Conservation (phyloP, 2,113 vertebrate genomes). For the Paramormyrops kingsleyae region DNA sequence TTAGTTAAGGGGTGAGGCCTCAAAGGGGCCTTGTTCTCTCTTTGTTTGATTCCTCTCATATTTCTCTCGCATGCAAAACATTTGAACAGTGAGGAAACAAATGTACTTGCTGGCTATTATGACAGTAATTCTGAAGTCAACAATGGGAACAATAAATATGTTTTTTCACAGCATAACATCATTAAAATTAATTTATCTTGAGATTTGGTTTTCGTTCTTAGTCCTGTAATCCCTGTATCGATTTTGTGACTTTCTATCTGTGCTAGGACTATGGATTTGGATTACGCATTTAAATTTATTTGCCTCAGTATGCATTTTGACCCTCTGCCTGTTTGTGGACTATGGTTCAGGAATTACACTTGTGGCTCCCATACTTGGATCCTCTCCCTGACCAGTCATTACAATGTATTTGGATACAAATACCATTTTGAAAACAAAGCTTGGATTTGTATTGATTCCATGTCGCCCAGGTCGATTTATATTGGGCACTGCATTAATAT, state of each 20-base stretch:
- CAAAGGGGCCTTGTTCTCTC: neutral
- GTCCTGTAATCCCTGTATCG: neutral
- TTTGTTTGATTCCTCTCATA: neutral
- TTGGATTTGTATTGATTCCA: neutral
- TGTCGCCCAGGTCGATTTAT: neutral
- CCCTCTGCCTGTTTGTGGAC: neutral
- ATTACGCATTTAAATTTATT: neutral
- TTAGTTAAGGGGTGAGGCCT: neutral
- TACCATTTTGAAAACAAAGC: neutral
- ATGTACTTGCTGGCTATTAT: neutral
- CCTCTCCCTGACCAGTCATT: neutral
- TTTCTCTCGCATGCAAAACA: neutral
- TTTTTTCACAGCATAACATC: neutral
- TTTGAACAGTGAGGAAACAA: neutral
- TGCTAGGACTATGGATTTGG: neutral
- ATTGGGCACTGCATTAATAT: neutral
- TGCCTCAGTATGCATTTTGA: neutral
- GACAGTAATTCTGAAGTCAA: neutral
- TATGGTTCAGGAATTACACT: neutral
- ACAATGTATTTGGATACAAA: neutral
- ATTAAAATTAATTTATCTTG: neutral
- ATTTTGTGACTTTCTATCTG: neutral
- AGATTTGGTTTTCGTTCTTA: neutral
- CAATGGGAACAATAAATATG: neutral
- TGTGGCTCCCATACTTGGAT: neutral